Evolutionary conservation across 2,797 vertebrate genomes (phyloP), one percentile per base, ranked within the genome.

Genomic region (Cheirogaleus major): DNA sequence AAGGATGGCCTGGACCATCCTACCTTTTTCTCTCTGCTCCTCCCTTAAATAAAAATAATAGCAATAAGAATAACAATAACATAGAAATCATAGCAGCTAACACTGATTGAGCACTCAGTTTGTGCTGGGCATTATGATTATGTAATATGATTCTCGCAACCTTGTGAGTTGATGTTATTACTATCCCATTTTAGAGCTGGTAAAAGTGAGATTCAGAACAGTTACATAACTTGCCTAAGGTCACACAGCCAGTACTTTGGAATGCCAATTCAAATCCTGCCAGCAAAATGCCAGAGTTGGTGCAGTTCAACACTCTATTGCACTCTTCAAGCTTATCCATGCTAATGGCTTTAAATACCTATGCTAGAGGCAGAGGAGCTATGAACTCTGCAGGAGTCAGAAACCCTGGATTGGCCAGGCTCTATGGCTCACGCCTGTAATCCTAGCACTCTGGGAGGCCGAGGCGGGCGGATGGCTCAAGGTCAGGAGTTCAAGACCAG

Each of bases 41-140:
- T 79, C 57, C 63, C 38, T 78, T 89, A 95, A 92, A 81, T 78
- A 84, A 84, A 95, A 96, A 92, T 38, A 75, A 69, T 50, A 91
- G 82, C 67, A 57, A 63, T n/a, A 67, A 67, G 30, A 4, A 63
- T 50, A 91, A 73, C 30, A 50, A 63, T n/a, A 67, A 67, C n/a
- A 5, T 41, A 67, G 50, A 59, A 38, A 78, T 84, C 72, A 95
- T 30, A 81, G 63, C 61, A 85, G 30, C 75, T 35, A 70, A 80
- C 59, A 79, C 15, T 35, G 87, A 78, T 4, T 7, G 94, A 90
- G 73, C 20, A 23, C n/a, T 91, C 52, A 69, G 52, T 83, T 85
- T 35, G 35, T 81, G 69, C 35, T 50, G 27, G 88, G 63, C 52
- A 32, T 82, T 45, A 70, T 52, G 85, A 78, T 92, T 94, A 92